These are phyloP conservation scores for Chelonus formosanus DNA, from an alignment of 2,888 invertebrate species.

Conservation along the genomic window DNA sequence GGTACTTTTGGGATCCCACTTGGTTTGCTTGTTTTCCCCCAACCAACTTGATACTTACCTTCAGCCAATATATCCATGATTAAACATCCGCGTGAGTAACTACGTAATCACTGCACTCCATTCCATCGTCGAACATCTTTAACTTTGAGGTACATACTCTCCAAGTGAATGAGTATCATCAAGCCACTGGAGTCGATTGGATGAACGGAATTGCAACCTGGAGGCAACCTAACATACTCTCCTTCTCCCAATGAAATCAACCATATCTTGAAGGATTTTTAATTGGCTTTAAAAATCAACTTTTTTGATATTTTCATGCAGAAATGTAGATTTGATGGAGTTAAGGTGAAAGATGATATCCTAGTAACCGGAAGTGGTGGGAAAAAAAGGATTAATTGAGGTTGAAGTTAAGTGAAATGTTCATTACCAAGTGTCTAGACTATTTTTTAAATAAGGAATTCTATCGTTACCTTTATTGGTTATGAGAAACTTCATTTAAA, in stretches of 20 bases:
- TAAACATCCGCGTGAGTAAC: constrained; percentile 54
- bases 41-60: constrained; percentile 35
- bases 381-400: too few relatives aligned
- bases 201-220: neutral
- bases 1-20: constrained; percentile 39
- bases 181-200: constrained; percentile 16
- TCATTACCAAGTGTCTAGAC: too few relatives aligned
- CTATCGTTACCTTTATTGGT: too few relatives aligned
- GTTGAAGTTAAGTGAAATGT: too few relatives aligned
- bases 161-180: constrained; percentile 30
- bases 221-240: too few relatives aligned
- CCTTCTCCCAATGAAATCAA: too few relatives aligned
- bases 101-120: constrained; percentile 42
- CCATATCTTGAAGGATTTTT: neutral
- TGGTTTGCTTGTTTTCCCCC: constrained; percentile 17
- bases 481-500: too few relatives aligned
- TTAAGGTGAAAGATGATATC: too few relatives aligned
- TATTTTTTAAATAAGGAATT: too few relatives aligned
- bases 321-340: too few relatives aligned
- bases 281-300: neutral
- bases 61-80: constrained; percentile 55
- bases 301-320: too few relatives aligned
- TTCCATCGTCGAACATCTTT: constrained; percentile 15
- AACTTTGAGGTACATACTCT: constrained; percentile 38
- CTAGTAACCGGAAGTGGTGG: too few relatives aligned